Evolutionary conservation across 2,797 vertebrate species (phyloP), one percentile per base, ranked within the genome.

Genomic region (Acropternis orthonyx): DNA sequence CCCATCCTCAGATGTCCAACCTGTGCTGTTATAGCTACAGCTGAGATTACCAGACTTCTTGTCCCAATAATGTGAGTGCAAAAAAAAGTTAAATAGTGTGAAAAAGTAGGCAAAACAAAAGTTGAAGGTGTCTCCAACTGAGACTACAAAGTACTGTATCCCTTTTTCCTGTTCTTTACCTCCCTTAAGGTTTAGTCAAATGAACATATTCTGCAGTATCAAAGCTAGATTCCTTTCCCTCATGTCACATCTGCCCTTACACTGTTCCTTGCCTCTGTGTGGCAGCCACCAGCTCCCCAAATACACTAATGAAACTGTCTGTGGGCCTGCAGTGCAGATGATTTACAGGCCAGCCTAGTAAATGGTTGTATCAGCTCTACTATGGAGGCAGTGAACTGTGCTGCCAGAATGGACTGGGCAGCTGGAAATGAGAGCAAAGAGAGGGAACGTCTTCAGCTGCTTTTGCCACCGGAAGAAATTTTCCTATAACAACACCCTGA

Each of bases 221-320:
- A 65, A 72, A 71, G n/a, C 27, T 72, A 52, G 41, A 41, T 58
- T 49, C 19, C 58, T 10, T 67, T 85, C 30, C 51, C 56, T 46
- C 30, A 3, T 1, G 1, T 79, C 55, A 36, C 9, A 26, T 37
- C 37, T 77, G 49, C 21, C 65, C 5, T 1, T 39, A 22, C 0
- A 0, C 28, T 55, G n/a, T 55, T 77, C 34, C 41, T 24, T 61
- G 63, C 51, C 43, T 34, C 51, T 37, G 49, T 3, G 3, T 3
- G 1, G 59, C 67, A 59, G 26, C 74, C 75, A 9, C 49, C 51
- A 68, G 28, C 49, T 72, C 54, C 69, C 34, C 34, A 44, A 27
- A 37, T 0, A 13, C 23, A 30, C 23, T 46, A 44, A 61, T 32
- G 37, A 43, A 43, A 21, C 37, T 2, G 2, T 49, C 14, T 23